Percentiles rank a stretch among this genome's conserved stretches.
These are phyloP conservation scores for Ambastaia sidthimunki DNA, from an alignment of 2,797 vertebrate genomes.

Conservation along the genomic window DNA sequence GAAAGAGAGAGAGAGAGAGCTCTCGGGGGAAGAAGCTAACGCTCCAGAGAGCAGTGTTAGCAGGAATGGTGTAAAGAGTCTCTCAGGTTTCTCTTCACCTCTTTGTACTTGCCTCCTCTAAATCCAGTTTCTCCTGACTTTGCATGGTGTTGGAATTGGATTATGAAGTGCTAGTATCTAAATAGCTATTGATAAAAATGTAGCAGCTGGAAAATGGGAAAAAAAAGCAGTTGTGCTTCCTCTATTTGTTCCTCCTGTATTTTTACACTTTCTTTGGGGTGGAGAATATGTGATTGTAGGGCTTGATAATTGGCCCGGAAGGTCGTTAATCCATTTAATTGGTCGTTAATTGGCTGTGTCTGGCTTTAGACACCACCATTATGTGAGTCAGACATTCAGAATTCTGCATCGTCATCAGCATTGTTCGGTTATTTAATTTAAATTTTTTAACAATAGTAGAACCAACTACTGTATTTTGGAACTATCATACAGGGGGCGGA, in stretches of 20 bases:
- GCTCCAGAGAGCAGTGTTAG: constrained; percentile 32
- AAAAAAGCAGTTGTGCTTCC: constrained; percentile 49
- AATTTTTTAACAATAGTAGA: too few relatives aligned
- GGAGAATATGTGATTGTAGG: background rate
- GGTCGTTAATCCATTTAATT: constrained; percentile 56
- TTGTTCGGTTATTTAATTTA: background rate
- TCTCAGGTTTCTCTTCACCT: constrained; percentile 49
- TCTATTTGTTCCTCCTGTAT: constrained; percentile 31
- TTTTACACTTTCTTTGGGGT: constrained; percentile 5
- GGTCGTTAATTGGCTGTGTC: too few relatives aligned
- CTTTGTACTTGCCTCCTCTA: constrained; percentile 52
- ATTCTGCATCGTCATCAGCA: background rate
- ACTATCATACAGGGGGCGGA: too few relatives aligned
- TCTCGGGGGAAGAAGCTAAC: background rate
- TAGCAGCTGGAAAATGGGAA: constrained; percentile 48
- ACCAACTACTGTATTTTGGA: too few relatives aligned
- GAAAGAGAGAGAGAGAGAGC: constrained; percentile 29
- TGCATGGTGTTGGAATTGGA: constrained; percentile 65
- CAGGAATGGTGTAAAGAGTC: constrained; percentile 53
- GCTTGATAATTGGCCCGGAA: constrained; percentile 27
- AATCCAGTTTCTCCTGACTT: constrained; percentile 51
- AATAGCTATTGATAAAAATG: constrained; percentile 62
- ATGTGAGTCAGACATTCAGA: background rate
- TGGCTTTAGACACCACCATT: background rate
- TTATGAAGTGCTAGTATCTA: constrained; percentile 66